phyloP scores from a whole-genome alignment of 2,113 vertebrate genomes.

The Jacana jacana region DNA sequence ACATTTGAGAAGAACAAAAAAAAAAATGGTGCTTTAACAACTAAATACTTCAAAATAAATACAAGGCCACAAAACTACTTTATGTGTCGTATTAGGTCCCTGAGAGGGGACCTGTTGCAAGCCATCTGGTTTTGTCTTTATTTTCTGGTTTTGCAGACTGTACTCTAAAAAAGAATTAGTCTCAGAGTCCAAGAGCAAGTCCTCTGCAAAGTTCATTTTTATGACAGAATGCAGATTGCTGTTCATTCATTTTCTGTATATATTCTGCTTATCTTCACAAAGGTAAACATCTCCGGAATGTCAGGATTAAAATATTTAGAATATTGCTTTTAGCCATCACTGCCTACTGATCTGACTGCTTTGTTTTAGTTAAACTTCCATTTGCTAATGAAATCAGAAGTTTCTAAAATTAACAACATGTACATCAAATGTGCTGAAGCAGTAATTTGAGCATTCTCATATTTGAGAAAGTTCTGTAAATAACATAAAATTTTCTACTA shows the following conservation, averaged over 20 bases:
- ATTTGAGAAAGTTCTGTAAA: neutral
- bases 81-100: constrained; percentile 29
- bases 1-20: neutral
- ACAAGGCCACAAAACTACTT: neutral
- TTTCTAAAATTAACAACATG: neutral
- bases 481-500: neutral
- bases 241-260: neutral
- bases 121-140: constrained; percentile 43
- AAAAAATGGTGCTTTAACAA: neutral
- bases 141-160: constrained; percentile 44
- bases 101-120: neutral
- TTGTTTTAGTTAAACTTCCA: neutral
- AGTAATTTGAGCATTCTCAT: neutral
- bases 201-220: constrained; percentile 64
- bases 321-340: neutral
- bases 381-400: constrained; percentile 4
- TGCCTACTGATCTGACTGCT: neutral
- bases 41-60: neutral
- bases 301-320: constrained; percentile 9
- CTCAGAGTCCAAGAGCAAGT: constrained; percentile 24
- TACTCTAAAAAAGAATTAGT: constrained; percentile 35
- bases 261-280: constrained; percentile 48
- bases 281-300: constrained; percentile 28
- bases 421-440: neutral
- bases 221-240: constrained; percentile 9